phyloP scores from a whole-genome alignment of 1,140 invertebrate genomes.

The Linepithema humile region DNA sequence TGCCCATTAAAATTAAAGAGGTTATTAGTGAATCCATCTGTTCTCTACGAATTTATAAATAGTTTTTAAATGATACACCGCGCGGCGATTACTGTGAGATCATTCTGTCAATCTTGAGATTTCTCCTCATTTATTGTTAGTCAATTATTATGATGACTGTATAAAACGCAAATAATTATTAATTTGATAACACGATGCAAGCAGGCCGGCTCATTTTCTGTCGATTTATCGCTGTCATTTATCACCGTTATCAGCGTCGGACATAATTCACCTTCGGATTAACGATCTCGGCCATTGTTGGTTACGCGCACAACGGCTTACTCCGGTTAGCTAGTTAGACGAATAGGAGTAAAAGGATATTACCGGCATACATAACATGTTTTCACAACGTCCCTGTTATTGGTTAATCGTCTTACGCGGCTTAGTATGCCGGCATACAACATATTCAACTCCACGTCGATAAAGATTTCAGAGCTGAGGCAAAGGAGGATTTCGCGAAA shows the following conservation, averaged over 20 bases:
- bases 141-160: conserved; percentile 2
- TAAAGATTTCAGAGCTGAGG: background rate
- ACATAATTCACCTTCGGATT: conserved; percentile 47
- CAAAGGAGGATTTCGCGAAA: background rate
- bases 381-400: conserved; percentile 7
- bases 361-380: background rate
- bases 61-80: conserved; percentile 21
- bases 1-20: conserved; percentile 17
- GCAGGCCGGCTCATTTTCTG: background rate
- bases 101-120: background rate
- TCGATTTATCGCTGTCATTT: conserved; percentile 25
- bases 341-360: conserved; percentile 13
- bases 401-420: background rate
- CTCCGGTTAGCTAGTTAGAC: background rate
- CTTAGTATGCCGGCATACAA: background rate
- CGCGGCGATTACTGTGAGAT: background rate
- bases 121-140: background rate
- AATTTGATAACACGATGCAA: conserved; percentile 24
- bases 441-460: background rate
- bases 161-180: conserved; percentile 31
- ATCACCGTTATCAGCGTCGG: conserved; percentile 29
- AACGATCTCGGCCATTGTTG: conserved; percentile 25
- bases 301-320: background rate
- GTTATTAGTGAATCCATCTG: conserved; percentile 19
- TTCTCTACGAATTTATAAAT: conserved; percentile 20